These are phyloP conservation scores for Cryptoblepharus egeriae DNA, from an alignment of 2,797 vertebrate genomes.

Conservation along the genomic window DNA sequence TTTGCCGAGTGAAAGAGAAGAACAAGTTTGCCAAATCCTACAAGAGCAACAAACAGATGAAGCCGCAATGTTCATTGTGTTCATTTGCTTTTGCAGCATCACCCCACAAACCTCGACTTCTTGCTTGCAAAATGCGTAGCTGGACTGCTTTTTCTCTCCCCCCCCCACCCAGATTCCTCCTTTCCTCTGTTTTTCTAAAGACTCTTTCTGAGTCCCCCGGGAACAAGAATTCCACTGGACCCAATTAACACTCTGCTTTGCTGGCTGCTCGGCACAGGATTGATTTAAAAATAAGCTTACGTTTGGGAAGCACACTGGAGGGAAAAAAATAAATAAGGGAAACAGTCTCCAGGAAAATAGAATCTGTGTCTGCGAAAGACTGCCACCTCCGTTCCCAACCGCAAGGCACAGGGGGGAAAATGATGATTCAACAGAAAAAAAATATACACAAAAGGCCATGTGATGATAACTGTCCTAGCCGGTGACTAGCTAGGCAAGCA, in stretches of 20 bases:
- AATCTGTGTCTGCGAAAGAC: conserved; percentile 45
- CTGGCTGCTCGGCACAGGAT: conserved; percentile 68
- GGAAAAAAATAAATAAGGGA: conserved; percentile 39
- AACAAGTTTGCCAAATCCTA: conserved; percentile 48
- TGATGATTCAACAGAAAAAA: background rate
- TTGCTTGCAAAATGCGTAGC: conserved; percentile 60
- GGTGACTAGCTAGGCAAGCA: conserved; percentile 60
- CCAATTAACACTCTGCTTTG: conserved; percentile 81
- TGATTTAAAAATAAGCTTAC: conserved; percentile 77
- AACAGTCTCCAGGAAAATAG: conserved; percentile 56
- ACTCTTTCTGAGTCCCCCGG: conserved; percentile 68
- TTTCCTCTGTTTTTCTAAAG: conserved; percentile 59
- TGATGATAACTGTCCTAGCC: conserved; percentile 47
- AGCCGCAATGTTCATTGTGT: background rate
- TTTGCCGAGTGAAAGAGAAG: background rate
- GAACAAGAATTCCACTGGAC: conserved; percentile 78
- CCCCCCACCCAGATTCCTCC: conserved; percentile 51
- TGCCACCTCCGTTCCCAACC: background rate
- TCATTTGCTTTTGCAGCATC: conserved; percentile 41
- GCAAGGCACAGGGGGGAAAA: background rate
- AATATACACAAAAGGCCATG: conserved; percentile 14
- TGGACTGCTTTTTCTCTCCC: conserved; percentile 37
- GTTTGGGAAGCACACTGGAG: conserved; percentile 62
- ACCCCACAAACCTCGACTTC: conserved; percentile 65
- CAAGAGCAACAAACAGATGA: background rate